phyloP scores from a whole-genome alignment of 53 echinoderm and acorn worm species.

The Glandiceps talaboti region DNA sequence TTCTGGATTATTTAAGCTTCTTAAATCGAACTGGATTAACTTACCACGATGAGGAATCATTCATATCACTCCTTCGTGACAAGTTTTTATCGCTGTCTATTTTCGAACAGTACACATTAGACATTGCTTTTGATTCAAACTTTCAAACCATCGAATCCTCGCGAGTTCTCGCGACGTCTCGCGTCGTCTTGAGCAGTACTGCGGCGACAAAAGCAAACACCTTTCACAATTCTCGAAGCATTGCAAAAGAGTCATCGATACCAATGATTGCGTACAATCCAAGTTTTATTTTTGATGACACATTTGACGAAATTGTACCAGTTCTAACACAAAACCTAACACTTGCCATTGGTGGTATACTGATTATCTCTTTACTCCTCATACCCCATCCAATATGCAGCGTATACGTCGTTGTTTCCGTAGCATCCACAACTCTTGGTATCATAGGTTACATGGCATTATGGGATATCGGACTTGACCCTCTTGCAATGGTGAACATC shows the following conservation, averaged over 20 bases:
- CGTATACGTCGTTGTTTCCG: slow-evolving; percentile 29
- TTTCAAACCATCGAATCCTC: slow-evolving; percentile 13
- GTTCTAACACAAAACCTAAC: slow-evolving; percentile 34
- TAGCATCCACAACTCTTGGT: slow-evolving; percentile 44
- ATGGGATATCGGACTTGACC: slow-evolving; percentile 39
- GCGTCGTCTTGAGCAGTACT: slow-evolving; percentile 11
- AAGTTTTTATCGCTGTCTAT: slow-evolving; percentile 10
- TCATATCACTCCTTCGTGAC: slow-evolving; percentile 15
- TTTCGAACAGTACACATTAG: slow-evolving; percentile 9
- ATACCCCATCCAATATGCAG: slow-evolving; percentile 35
- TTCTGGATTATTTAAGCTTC: slow-evolving; percentile 21
- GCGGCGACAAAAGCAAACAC: slow-evolving; percentile 2
- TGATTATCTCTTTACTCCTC: slow-evolving; percentile 29
- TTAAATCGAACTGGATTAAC: slow-evolving; percentile 2
- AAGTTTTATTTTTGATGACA: slow-evolving; percentile 31
- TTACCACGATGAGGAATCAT: slow-evolving; percentile 4
- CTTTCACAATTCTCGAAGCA: slow-evolving; percentile 12
- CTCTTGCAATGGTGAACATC: slow-evolving; percentile 54
- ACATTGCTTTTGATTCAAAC: slow-evolving; percentile 22
- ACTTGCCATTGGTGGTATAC: slow-evolving; percentile 35
- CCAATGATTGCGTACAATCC: slow-evolving; percentile 38
- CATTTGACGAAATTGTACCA: slow-evolving; percentile 24
- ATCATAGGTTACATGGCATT: slow-evolving; percentile 53
- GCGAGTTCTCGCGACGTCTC: slow-evolving; percentile 23
- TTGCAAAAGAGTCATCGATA: slow-evolving; percentile 13